Evolutionary conservation across 92 coral and sea anemone genomes (phyloP).

Genomic region (Phymanthus crucifer): DNA sequence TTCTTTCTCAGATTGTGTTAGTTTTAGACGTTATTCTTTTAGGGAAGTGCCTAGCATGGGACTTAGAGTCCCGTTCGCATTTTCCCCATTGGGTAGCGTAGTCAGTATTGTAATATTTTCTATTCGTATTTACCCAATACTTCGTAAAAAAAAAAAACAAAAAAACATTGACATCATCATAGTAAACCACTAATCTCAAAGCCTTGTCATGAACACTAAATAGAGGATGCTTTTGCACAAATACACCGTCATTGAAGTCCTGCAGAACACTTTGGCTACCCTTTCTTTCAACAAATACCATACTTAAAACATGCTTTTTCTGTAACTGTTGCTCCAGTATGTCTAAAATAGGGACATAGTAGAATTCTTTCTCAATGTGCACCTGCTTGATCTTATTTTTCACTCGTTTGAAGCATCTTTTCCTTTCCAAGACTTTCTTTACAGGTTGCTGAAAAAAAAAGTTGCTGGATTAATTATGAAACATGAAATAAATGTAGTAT

Average conservation of each 20-base stretch:
- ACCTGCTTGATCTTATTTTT: constrained; percentile 22
- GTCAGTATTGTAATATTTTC: too few relatives aligned
- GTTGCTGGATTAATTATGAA: background rate
- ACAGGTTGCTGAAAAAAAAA: constrained; percentile 13
- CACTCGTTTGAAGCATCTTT: constrained; percentile 16
- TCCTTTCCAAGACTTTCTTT: constrained; percentile 19
- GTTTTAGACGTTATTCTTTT: too few relatives aligned
- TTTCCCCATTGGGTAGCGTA: too few relatives aligned
- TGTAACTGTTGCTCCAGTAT: constrained; percentile 33
- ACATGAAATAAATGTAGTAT: background rate
- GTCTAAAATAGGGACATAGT: constrained; percentile 39
- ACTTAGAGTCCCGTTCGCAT: too few relatives aligned
- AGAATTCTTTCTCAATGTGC: constrained; percentile 32
- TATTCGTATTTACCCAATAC: too few relatives aligned
- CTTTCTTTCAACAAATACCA: constrained; percentile 24
- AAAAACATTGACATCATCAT: constrained; percentile 45
- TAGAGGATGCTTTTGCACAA: constrained; percentile 29
- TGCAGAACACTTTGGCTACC: constrained; percentile 6
- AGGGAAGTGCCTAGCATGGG: too few relatives aligned
- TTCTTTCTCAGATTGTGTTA: too few relatives aligned
- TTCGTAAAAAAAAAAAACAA: too few relatives aligned
- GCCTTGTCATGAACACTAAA: constrained; percentile 42
- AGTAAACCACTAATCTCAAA: constrained; percentile 30
- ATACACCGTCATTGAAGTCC: constrained; percentile 35
- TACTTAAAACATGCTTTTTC: constrained; percentile 21